phyloP scores from a whole-genome alignment of 2,797 vertebrate genomes.

The Aselliscus stoliczkanus region DNA sequence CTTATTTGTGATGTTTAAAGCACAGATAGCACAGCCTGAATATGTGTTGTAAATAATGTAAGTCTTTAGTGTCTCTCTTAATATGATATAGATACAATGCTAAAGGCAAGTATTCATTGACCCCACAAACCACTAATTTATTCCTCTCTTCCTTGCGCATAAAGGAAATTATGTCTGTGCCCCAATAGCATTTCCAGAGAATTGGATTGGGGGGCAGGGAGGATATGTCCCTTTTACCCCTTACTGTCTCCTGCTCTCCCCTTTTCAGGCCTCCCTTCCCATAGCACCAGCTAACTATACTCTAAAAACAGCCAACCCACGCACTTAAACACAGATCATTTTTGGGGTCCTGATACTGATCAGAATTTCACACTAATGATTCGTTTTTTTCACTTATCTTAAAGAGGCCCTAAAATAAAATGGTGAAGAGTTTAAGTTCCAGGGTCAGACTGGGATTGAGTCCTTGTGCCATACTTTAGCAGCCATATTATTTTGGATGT shows the following conservation, averaged over 20 bases:
- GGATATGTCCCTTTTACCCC: neutral
- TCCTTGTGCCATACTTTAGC: neutral
- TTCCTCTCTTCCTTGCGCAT: neutral
- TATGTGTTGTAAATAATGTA: neutral
- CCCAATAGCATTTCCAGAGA: no score
- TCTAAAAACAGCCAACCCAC: accelerated
- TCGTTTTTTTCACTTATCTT: neutral
- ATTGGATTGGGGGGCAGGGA: neutral
- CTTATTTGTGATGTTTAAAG: neutral
- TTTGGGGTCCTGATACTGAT: neutral
- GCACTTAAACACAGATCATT: accelerated
- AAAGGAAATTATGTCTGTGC: neutral
- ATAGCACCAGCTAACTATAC: accelerated
- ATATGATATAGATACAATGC: neutral
- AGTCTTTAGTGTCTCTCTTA: neutral
- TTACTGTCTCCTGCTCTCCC: neutral
- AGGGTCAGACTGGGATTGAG: neutral
- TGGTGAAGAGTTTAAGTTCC: neutral
- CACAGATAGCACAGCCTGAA: neutral
- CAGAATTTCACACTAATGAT: neutral
- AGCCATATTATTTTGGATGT: neutral
- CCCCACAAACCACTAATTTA: neutral
- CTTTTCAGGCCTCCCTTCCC: neutral
- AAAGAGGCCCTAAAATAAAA: neutral
- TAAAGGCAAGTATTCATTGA: neutral